Percentiles rank a stretch among this genome's conserved stretches.
Evolutionary conservation across 2,888 invertebrate genomes (phyloP).

Genomic region (Epinotia nisella): DNA sequence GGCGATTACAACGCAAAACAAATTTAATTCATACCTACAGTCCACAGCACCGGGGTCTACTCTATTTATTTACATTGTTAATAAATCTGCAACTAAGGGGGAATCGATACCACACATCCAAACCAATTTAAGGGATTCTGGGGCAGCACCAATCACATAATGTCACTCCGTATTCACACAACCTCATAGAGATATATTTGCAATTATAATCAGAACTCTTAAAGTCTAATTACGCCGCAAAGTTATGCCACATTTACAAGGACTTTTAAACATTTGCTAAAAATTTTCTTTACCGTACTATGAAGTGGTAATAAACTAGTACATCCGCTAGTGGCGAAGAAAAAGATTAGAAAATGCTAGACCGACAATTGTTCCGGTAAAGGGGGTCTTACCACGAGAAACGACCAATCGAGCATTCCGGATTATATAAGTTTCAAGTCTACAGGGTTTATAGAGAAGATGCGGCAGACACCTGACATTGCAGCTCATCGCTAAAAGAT

Average conservation of each 20-base stretch:
- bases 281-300: constrained; percentile 34
- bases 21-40: constrained; percentile 64
- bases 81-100: constrained; percentile 67
- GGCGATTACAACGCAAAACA: constrained; percentile 63
- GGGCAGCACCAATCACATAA: constrained; percentile 84
- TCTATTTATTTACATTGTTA: constrained; percentile 64
- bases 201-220: constrained; percentile 20
- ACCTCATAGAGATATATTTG: constrained; percentile 71
- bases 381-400: constrained; percentile 40
- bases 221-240: constrained; percentile 29
- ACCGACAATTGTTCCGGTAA: constrained; percentile 24
- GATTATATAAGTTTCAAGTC: constrained; percentile 24
- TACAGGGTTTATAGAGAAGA: constrained; percentile 34
- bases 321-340: constrained; percentile 24
- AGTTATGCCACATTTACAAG: constrained; percentile 26
- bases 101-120: constrained; percentile 74
- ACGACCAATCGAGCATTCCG: constrained; percentile 35
- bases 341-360: constrained; percentile 39
- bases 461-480: constrained; percentile 7
- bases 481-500: constrained; percentile 17
- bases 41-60: constrained; percentile 70
- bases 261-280: constrained; percentile 35
- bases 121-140: constrained; percentile 69
- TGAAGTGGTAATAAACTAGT: constrained; percentile 7
- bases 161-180: constrained; percentile 71